phyloP scores from a whole-genome alignment of 2,113 vertebrate genomes.

The Anarhynchus alexandrinus region DNA sequence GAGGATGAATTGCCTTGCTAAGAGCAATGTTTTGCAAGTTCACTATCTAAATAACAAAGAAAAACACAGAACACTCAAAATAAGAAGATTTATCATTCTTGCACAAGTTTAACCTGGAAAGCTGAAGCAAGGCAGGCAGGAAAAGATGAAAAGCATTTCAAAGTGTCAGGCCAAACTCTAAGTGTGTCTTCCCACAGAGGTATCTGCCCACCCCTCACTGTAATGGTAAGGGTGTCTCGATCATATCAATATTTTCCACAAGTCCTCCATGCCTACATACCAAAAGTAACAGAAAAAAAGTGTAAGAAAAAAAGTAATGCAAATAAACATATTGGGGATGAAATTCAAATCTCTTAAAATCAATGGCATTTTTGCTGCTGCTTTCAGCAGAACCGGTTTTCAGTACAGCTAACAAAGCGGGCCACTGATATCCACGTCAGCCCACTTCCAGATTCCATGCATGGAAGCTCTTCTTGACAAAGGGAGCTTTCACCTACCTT shows the following conservation, averaged over 20 bases:
- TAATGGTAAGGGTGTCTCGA: neutral
- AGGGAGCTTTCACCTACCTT: neutral
- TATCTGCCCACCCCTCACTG: neutral
- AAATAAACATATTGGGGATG: neutral
- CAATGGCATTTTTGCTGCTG: neutral
- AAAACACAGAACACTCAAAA: neutral
- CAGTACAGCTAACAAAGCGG: neutral
- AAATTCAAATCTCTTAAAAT: neutral
- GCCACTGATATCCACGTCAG: neutral
- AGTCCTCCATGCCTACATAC: neutral
- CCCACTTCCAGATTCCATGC: neutral
- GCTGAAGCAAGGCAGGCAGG: neutral
- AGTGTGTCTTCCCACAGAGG: neutral
- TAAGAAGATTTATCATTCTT: neutral
- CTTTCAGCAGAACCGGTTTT: neutral
- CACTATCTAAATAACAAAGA: neutral
- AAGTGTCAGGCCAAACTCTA: neutral
- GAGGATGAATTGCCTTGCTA: neutral
- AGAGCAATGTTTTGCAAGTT: conserved; percentile 4
- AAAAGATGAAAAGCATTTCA: neutral
- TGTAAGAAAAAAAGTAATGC: neutral
- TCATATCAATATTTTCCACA: neutral
- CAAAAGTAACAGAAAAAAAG: neutral
- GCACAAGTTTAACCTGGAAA: neutral
- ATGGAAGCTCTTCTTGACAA: neutral